These are phyloP conservation scores for Euplagia quadripunctaria DNA, from an alignment of 2,888 invertebrate species.

Conservation along the genomic window DNA sequence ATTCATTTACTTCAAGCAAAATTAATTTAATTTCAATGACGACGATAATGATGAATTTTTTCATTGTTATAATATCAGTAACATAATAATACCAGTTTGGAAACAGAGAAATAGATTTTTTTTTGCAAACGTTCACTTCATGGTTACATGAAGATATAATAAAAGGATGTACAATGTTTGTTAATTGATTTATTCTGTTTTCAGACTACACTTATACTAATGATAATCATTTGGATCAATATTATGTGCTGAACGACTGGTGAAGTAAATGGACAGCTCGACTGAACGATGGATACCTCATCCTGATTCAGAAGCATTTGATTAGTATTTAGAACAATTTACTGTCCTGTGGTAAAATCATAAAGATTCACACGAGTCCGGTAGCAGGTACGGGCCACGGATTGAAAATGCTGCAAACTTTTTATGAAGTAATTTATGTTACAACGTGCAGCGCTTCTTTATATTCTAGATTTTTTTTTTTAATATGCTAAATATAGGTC, in stretches of 20 bases:
- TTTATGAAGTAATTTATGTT: too few species aligned
- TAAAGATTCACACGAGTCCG: too few species aligned
- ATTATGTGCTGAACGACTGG: slow-evolving; percentile 12
- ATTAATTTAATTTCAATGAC: background rate
- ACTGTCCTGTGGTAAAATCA: too few species aligned
- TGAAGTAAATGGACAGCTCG: background rate
- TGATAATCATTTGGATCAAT: slow-evolving; percentile 14
- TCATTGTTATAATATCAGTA: too few species aligned
- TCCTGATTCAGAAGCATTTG: background rate
- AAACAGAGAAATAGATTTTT: background rate
- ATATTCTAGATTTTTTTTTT: too few species aligned
- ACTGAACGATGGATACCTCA: background rate
- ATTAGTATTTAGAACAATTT: background rate
- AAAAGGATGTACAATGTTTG: too few species aligned
- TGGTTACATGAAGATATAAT: too few species aligned
- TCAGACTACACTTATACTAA: slow-evolving; percentile 1
- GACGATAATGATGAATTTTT: background rate
- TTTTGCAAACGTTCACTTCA: too few species aligned
- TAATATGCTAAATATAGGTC: too few species aligned
- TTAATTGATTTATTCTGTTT: background rate
- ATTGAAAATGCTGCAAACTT: too few species aligned
- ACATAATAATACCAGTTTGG: background rate
- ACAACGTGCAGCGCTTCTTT: too few species aligned
- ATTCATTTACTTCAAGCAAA: background rate
- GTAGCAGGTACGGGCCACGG: too few species aligned